Base-by-base conservation (phyloP, 2,113 vertebrate species). In the Orientallactaga bullata region DNA sequence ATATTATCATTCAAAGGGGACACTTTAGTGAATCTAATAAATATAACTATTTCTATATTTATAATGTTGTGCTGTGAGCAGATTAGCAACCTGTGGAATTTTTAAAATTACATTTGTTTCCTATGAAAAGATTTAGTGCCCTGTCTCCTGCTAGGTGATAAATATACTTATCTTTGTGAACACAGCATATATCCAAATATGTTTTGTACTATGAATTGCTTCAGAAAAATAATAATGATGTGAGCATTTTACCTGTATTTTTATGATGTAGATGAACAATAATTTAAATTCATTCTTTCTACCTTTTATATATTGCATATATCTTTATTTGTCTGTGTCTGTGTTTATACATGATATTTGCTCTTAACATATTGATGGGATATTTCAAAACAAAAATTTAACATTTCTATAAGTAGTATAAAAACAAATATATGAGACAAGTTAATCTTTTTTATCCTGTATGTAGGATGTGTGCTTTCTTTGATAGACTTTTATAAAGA, bases 211-310 rank as follows among this genome's bases (percentile, higher is more conserved):
- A 91, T 55, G 30, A 78, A n/a, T 88, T 47, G 13, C 28, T 84
- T 79, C 73, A 66, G 88, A 47, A 92, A 91, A 92, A n/a, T 78
- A 65, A 65, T 23, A 42, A 28, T 68, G 58, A 88, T 28, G 30
- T 66, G 21, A 2, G 58, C 65, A 66, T 6, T 21, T 16, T 80
- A 90, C 42, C 18, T 30, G 1, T 58, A 72, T n/a, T 83, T 83
- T 69, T 65, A 11, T 42, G 26, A 5, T 3, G 78, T 80, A 66
- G 17, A 55, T 55, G 15, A 80, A 60, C 15, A 82, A 28, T 76
- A 60, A 69, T 74, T 69, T 8, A 77, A 83, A 2, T 47, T 28
- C 32, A 16, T 69, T 30, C 35, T 35, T 7, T 20, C 23, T 3
- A 68, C 11, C 12, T 65, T 71, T 39, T 71, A 71, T 71, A 32